Evolutionary conservation across 1,140 invertebrate species (phyloP).

Genomic region (Nasonia giraulti): DNA sequence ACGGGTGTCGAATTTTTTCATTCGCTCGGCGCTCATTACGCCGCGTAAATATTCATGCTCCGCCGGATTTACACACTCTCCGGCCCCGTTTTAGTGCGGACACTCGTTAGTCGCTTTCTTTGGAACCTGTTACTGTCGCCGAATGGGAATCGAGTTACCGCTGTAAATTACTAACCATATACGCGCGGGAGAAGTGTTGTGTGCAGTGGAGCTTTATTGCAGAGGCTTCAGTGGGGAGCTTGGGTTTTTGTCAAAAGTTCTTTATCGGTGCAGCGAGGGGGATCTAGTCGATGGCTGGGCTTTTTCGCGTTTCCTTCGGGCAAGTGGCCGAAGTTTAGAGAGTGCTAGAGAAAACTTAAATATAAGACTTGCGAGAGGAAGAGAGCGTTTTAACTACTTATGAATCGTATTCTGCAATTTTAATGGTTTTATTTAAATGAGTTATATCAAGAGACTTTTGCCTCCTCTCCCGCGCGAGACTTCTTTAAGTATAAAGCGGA

Average conservation of each 20-base stretch:
- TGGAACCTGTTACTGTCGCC: not conserved
- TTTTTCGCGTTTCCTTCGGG: not conserved
- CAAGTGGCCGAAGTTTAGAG: not conserved
- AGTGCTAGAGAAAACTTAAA: conserved; percentile 7
- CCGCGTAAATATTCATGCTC: not conserved
- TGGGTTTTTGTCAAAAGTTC: not conserved
- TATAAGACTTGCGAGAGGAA: not conserved
- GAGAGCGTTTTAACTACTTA: conserved; percentile 17
- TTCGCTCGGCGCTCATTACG: not conserved
- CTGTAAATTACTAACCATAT: not conserved
- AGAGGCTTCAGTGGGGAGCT: too few relatives aligned
- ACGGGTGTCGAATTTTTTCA: not conserved
- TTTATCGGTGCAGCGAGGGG: not conserved
- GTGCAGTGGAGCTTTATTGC: not conserved
- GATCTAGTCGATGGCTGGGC: not conserved
- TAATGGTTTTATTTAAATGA: conserved; percentile 21
- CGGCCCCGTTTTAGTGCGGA: too few relatives aligned
- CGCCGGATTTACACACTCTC: not conserved
- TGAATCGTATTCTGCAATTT: conserved; percentile 24
- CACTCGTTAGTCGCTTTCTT: not conserved
- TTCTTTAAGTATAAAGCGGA: not conserved
- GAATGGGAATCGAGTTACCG: too few relatives aligned
- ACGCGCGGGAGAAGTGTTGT: too few relatives aligned
- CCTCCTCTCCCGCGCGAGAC: not conserved
- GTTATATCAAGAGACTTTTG: conserved; percentile 11